phyloP scores from a whole-genome alignment of 2,888 invertebrate genomes.

The Steromphala cineraria region DNA sequence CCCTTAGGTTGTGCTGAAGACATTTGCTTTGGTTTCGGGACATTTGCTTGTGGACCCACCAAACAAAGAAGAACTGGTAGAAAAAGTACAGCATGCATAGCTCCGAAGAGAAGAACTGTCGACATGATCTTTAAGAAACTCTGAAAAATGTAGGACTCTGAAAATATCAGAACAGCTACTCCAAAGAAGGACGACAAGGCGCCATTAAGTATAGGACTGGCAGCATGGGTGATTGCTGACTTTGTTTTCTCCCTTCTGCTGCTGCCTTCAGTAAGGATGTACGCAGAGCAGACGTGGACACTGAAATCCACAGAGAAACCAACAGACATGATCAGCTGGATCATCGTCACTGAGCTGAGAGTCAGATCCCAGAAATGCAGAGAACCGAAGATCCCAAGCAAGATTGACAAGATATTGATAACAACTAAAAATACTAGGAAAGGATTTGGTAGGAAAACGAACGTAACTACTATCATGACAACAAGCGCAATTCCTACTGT shows the following conservation, averaged over 20 bases:
- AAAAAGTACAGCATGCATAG: conserved; percentile 51
- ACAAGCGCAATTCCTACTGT: conserved; percentile 64
- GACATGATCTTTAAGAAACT: conserved; percentile 60
- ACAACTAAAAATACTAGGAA: conserved; percentile 58
- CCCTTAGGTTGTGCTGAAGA: too few species aligned
- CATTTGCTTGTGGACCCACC: conserved; percentile 30
- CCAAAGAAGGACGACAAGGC: conserved; percentile 57
- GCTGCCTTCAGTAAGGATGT: conserved; percentile 38
- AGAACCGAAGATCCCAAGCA: conserved; percentile 65
- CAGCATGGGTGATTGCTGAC: conserved; percentile 47
- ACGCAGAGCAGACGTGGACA: conserved; percentile 60
- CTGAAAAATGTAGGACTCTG: conserved; percentile 55
- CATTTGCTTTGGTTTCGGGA: too few species aligned
- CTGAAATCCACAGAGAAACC: conserved; percentile 68
- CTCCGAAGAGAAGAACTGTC: conserved; percentile 52
- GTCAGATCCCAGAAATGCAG: conserved; percentile 61
- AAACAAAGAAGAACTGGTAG: conserved; percentile 52
- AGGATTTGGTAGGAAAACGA: conserved; percentile 66
- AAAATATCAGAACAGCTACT: conserved; percentile 45
- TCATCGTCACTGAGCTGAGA: conserved; percentile 66
- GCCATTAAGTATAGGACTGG: conserved; percentile 58
- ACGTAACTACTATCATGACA: conserved; percentile 62
- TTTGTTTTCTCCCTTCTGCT: conserved; percentile 34
- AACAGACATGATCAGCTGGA: conserved; percentile 67
- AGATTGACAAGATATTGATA: conserved; percentile 61